Conservation (phyloP, 2,113 vertebrate genomes). For the Rhinolophus ferrumequinum region DNA sequence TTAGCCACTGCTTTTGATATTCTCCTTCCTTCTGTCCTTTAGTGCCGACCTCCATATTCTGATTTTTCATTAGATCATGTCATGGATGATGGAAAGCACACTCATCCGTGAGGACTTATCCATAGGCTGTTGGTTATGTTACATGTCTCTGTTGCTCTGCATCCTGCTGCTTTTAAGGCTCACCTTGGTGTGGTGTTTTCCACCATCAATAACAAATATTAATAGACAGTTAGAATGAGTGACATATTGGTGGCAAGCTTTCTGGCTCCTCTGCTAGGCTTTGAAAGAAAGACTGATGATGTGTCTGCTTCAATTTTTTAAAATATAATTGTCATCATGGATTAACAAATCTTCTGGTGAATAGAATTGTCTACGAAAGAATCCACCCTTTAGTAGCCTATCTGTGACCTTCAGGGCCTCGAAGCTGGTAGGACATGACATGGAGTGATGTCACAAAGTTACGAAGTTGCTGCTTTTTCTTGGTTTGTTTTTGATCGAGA, state of each 20-base stretch:
- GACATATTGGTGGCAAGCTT: constrained; percentile 89
- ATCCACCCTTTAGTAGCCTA: constrained; percentile 90
- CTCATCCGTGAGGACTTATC: constrained; percentile 95
- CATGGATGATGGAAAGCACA: constrained; percentile 93
- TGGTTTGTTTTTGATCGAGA: constrained; percentile 89
- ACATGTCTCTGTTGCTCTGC: constrained; percentile 90
- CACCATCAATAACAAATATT: constrained; percentile 90
- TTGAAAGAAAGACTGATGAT: constrained; percentile 89
- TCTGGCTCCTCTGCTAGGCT: constrained; percentile 88
- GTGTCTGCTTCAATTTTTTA: constrained; percentile 89
- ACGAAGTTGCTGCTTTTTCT: constrained; percentile 88
- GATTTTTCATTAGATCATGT: constrained; percentile 95
- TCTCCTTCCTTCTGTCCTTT: constrained; percentile 86
- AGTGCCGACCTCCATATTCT: constrained; percentile 93
- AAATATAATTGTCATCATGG: constrained; percentile 90
- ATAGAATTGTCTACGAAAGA: constrained; percentile 89
- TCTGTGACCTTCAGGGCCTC: constrained; percentile 90
- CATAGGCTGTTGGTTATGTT: constrained; percentile 91
- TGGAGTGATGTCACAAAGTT: constrained; percentile 89
- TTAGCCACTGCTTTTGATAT: constrained; percentile 93
- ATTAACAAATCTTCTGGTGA: constrained; percentile 90
- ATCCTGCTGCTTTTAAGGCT: constrained; percentile 89
- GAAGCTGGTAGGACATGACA: constrained; percentile 89
- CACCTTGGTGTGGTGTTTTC: constrained; percentile 88
- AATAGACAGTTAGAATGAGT: constrained; percentile 91